Conservation (phyloP, 2,113 vertebrate genomes). For the Athene noctua region DNA sequence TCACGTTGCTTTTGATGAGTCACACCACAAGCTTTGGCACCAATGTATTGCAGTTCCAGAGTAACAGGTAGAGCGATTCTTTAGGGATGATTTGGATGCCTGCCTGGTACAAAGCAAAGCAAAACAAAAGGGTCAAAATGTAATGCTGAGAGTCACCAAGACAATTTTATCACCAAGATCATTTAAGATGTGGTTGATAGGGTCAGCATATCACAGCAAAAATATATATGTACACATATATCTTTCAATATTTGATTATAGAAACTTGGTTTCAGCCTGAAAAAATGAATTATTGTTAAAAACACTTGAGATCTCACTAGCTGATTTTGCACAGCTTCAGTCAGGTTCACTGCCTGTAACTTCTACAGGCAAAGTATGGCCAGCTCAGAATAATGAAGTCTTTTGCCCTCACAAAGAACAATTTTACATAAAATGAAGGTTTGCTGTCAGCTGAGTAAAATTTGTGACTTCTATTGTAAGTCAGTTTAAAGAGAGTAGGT, state of each 20-base stretch:
- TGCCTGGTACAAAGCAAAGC: neutral
- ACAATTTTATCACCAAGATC: neutral
- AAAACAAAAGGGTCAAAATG: neutral
- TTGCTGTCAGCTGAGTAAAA: neutral
- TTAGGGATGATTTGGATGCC: neutral
- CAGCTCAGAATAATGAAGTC: neutral
- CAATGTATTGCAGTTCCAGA: neutral
- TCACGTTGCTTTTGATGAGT: constrained; percentile 10
- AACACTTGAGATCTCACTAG: neutral
- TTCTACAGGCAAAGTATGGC: neutral
- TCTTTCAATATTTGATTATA: neutral
- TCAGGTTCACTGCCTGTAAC: neutral
- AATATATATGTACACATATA: neutral
- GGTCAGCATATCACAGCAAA: neutral
- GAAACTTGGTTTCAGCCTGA: neutral
- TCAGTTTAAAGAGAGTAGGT: neutral
- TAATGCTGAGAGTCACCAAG: neutral
- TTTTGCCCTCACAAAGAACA: neutral
- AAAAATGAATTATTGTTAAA: neutral
- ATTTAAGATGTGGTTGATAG: neutral
- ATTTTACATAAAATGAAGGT: neutral
- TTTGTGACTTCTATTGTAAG: neutral
- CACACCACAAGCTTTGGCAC: constrained; percentile 3
- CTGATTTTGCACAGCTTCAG: neutral
- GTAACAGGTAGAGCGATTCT: constrained; percentile 3